Evolutionary conservation across 2,797 vertebrate genomes (phyloP).

Genomic region (Notamacropus eugenii): DNA sequence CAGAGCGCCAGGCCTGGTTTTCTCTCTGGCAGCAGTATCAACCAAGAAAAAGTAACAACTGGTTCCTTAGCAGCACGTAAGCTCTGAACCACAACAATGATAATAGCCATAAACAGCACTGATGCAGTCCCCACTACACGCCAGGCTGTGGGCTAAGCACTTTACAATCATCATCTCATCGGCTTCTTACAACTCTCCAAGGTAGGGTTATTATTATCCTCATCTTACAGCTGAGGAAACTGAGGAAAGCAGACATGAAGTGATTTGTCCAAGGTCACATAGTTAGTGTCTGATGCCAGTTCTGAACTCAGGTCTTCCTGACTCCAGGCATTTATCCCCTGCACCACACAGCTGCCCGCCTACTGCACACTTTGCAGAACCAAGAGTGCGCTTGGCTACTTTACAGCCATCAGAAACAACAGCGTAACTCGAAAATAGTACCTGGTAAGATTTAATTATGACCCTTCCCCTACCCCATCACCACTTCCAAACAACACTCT

Average conservation of each 20-base stretch:
- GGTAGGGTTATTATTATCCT: not conserved
- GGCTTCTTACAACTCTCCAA: not conserved
- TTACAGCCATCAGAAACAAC: not conserved
- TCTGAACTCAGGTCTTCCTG: not conserved
- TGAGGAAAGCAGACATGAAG: too few relatives aligned
- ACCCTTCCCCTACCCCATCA: not conserved
- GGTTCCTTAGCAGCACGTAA: not conserved
- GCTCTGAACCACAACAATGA: not conserved
- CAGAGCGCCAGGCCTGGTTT: not conserved
- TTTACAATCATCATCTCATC: not conserved
- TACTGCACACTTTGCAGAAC: not conserved
- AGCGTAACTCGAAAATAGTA: not conserved
- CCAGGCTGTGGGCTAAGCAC: not conserved
- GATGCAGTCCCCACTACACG: not conserved
- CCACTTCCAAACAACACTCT: not conserved
- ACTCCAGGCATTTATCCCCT: not conserved
- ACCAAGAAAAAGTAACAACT: not conserved
- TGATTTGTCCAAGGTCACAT: too few relatives aligned
- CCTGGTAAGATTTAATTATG: not conserved
- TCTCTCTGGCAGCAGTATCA: not conserved
- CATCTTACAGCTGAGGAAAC: not conserved
- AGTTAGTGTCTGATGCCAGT: too few relatives aligned
- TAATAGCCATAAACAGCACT: not conserved
- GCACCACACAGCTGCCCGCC: not conserved
- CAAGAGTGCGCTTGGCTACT: not conserved